Evolutionary conservation across 1,140 invertebrate species (phyloP).

Genomic region (Dinothrombium tinctorium): DNA sequence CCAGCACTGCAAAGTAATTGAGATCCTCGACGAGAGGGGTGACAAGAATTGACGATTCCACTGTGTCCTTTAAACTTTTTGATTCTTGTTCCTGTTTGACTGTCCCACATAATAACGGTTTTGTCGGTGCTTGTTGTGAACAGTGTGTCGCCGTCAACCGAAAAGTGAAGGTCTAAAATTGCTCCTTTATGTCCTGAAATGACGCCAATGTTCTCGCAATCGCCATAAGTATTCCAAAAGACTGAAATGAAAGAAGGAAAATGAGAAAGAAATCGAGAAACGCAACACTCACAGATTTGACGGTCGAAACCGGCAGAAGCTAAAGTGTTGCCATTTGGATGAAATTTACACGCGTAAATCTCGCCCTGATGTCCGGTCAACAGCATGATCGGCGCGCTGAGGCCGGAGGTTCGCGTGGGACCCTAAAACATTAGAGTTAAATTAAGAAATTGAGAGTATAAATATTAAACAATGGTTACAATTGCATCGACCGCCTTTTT

Average conservation of each 20-base stretch:
- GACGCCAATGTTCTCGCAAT: slow-evolving; percentile 86
- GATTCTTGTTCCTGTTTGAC: slow-evolving; percentile 54
- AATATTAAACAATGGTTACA: no score
- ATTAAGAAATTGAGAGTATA: no score
- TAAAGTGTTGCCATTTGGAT: slow-evolving; percentile 78
- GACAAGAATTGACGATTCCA: slow-evolving; percentile 30
- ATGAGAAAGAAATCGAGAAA: slow-evolving; percentile 4
- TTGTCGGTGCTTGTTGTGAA: slow-evolving; percentile 51
- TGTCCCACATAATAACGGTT: slow-evolving; percentile 84
- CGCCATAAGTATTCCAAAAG: slow-evolving; percentile 91
- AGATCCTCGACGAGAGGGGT: slow-evolving; percentile 54
- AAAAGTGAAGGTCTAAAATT: slow-evolving; percentile 83
- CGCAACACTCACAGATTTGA: slow-evolving; percentile 58
- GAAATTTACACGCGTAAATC: slow-evolving; percentile 77
- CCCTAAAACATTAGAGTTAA: slow-evolving; percentile 20
- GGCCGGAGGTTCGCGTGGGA: slow-evolving; percentile 56
- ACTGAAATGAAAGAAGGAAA: slow-evolving; percentile 32
- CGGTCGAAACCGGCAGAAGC: slow-evolving; percentile 89
- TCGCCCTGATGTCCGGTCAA: slow-evolving; percentile 91
- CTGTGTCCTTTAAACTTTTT: slow-evolving; percentile 62
- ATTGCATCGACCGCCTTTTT: no score
- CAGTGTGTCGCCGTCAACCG: slow-evolving; percentile 47
- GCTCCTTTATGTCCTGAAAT: slow-evolving; percentile 84
- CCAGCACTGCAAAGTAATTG: slow-evolving; percentile 72
- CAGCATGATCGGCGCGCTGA: slow-evolving; percentile 85